A percentile compares a stretch with the other conserved stretches of the same genome.
These are phyloP conservation scores for Platygyra sinensis DNA, from an alignment of 64 coral and sea anemone genomes.

Conservation along the genomic window DNA sequence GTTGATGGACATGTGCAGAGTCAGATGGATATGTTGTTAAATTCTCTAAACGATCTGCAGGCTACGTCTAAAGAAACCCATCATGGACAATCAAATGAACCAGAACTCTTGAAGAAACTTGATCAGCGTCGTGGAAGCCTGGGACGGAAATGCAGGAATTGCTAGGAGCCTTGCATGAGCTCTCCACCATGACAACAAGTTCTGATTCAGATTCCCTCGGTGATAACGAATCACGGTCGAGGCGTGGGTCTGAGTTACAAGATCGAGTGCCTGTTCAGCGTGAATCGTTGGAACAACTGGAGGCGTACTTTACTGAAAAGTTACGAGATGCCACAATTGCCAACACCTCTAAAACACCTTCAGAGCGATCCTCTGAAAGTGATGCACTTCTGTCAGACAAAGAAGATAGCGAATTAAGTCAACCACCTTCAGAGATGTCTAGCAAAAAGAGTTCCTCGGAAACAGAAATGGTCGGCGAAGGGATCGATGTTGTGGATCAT, in stretches of 20 bases:
- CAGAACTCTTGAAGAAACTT: not conserved
- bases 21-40: constrained; percentile 42
- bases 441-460: constrained; percentile 17
- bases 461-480: not conserved
- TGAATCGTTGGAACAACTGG: constrained; percentile 31
- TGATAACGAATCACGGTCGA: constrained; percentile 11
- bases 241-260: constrained; percentile 8
- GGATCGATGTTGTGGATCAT: constrained; percentile 6
- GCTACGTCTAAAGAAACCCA: not conserved
- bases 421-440: not conserved
- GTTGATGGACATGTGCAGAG: not conserved
- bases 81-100: not conserved
- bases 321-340: constrained; percentile 18
- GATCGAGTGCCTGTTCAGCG: constrained; percentile 16
- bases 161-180: constrained; percentile 2
- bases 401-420: constrained; percentile 13
- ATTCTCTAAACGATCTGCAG: constrained; percentile 32
- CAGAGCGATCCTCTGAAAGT: constrained; percentile 38
- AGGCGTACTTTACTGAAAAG: constrained; percentile 40
- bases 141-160: constrained; percentile 37
- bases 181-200: constrained; percentile 13
- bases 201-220: constrained; percentile 43
- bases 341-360: constrained; percentile 10
- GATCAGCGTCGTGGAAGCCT: constrained; percentile 32
- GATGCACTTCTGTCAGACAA: constrained; percentile 17